Conservation (phyloP, 2,113 vertebrate species). For the Grallaria varia region DNA sequence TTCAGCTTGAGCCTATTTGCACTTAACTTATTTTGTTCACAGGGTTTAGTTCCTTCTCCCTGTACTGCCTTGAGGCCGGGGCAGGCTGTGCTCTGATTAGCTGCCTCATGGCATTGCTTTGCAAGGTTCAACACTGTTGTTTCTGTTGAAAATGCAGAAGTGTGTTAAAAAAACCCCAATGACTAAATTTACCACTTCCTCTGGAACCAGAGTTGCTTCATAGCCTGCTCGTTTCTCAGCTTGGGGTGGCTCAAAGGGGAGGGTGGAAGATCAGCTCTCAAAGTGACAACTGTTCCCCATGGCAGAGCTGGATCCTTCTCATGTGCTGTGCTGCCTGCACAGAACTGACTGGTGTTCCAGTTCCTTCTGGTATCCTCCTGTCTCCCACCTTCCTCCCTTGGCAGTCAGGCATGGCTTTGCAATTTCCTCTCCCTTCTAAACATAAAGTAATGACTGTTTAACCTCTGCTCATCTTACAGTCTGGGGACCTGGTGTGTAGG, state of each 20-base stretch:
- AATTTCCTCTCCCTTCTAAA: neutral
- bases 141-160: conserved; percentile 30
- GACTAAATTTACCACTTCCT: conserved; percentile 58
- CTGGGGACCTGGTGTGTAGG: too few species aligned
- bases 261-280: neutral
- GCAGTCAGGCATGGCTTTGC: neutral
- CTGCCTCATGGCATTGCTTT: neutral
- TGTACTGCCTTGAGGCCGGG: neutral
- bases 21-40: fast-evolving
- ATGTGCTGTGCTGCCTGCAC: neutral
- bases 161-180: neutral
- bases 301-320: neutral
- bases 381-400: neutral
- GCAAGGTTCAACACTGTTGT: neutral
- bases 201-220: neutral
- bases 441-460: neutral
- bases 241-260: neutral
- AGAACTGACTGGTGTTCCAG: neutral
- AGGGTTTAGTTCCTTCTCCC: neutral
- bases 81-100: neutral
- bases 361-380: neutral
- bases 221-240: neutral
- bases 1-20: neutral
- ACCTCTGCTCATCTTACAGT: neutral
- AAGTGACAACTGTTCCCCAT: neutral